Base-by-base conservation (phyloP, 2,888 invertebrate species). In the Drosophila stalkeri region DNA sequence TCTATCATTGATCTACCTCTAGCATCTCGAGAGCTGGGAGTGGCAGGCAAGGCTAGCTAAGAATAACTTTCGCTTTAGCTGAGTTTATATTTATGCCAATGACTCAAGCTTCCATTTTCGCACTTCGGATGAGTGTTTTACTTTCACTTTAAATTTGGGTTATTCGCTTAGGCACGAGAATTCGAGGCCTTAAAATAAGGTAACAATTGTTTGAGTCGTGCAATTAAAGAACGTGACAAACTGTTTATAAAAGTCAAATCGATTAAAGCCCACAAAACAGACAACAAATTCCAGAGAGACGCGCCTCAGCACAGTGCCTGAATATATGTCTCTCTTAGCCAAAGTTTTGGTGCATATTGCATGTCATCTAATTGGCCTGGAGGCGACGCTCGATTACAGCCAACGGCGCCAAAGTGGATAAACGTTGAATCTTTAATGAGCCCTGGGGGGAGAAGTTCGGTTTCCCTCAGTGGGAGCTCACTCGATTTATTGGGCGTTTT, bases 361-460 rank as follows among this genome's bases (percentile, higher is more conserved):
- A 86, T 86, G 82, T 86, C 85, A 86, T 66, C 79, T 83, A 83
- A 83, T 83, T 83, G 89, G 72, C 41, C 54, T 37, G 41, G 62
- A 54, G 49, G 46, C 56, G 64, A 63, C 64, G 64, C 64, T 54
- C 75, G 75, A 39, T 14, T 76, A 77, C 70, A 64, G 62, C 27
- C 37, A 55, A 7, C n/a, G 55, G n/a, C 39, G 52, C 52, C 59
- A 74, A 81, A 71, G 65, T 72, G 72, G 62, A 67, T 84, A 66
- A 71, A 64, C 55, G 69, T 66, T 82, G 75, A 86, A 83, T 83
- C 70, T 67, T 84, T 83, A 72, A 83, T 83, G 75, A 72, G 44
- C n/a, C 27, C 44, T 14, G 4, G 14, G 49, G 54, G 33, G 31
- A 35, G 16, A 51, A 49, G 18, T 27, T 43, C 6, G 6, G 2